Evolutionary conservation across 2,888 invertebrate species (phyloP).

Genomic region (Frankliniella fusca): DNA sequence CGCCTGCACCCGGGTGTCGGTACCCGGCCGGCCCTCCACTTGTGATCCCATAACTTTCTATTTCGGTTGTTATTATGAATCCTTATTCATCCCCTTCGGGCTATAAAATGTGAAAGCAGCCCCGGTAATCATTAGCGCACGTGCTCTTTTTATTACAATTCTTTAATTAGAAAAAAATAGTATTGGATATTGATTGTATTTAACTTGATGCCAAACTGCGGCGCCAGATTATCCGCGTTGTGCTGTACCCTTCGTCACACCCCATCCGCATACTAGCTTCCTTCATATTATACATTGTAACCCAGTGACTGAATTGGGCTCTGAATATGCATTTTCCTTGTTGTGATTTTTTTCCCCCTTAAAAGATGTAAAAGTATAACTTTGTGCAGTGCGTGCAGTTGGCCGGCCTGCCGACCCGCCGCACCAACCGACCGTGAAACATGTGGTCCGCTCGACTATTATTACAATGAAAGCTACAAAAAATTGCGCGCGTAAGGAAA

Average conservation of each 20-base stretch:
- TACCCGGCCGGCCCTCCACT: neutral
- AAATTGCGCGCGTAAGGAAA: neutral
- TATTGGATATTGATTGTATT: too few relatives aligned
- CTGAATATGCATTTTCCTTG: neutral
- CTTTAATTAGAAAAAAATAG: too few relatives aligned
- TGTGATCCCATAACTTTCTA: neutral
- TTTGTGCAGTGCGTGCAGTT: too few relatives aligned
- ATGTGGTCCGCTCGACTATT: neutral
- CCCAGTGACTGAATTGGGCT: neutral
- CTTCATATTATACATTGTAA: too few relatives aligned
- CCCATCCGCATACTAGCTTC: too few relatives aligned
- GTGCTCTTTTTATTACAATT: too few relatives aligned
- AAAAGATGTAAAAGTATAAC: neutral
- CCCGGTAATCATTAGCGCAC: too few relatives aligned
- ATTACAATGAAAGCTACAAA: constrained; percentile 1
- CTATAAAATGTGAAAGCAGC: neutral
- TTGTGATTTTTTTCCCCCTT: neutral
- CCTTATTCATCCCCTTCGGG: neutral
- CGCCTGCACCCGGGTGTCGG: neutral
- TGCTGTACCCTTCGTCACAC: too few relatives aligned
- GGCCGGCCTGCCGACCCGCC: too few relatives aligned
- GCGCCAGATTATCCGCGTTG: too few relatives aligned
- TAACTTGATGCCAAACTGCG: too few relatives aligned
- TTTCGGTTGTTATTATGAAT: neutral
- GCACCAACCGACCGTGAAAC: neutral